A percentile compares a stretch with the other conserved stretches of the same genome.
Conservation (phyloP, 2,113 vertebrate species). For the Butastur rufipennis region DNA sequence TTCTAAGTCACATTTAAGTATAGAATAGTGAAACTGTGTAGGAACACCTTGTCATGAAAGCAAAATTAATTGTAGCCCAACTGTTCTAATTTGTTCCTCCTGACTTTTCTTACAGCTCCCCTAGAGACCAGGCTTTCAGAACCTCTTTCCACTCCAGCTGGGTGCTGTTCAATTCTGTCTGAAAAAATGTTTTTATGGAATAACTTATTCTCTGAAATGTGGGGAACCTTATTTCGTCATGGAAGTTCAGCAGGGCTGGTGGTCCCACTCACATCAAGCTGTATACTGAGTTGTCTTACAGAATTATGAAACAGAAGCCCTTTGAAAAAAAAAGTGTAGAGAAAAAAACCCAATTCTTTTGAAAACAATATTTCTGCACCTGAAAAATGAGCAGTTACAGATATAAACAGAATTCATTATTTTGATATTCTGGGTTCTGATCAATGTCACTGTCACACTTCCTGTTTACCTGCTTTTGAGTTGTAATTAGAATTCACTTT, state of each 20-base stretch:
- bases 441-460: not conserved
- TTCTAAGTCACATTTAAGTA: not conserved
- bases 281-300: not conserved
- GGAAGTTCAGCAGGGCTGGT: not conserved
- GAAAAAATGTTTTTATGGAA: not conserved
- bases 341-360: not conserved
- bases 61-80: not conserved
- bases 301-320: not conserved
- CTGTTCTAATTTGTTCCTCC: not conserved
- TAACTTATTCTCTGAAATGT: not conserved
- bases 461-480: not conserved
- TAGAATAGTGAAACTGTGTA: not conserved
- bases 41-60: not conserved
- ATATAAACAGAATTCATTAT: not conserved
- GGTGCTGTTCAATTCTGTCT: not conserved
- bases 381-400: not conserved
- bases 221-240: not conserved
- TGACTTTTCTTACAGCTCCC: not conserved
- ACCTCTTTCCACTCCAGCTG: not conserved
- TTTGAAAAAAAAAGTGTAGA: not conserved
- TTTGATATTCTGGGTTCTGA: not conserved
- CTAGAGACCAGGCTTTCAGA: not conserved
- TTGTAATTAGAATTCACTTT: not conserved
- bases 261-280: not conserved
- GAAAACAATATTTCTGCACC: not conserved